Conservation (phyloP, 2,888 invertebrate genomes). For the Melanchra persicariae region DNA sequence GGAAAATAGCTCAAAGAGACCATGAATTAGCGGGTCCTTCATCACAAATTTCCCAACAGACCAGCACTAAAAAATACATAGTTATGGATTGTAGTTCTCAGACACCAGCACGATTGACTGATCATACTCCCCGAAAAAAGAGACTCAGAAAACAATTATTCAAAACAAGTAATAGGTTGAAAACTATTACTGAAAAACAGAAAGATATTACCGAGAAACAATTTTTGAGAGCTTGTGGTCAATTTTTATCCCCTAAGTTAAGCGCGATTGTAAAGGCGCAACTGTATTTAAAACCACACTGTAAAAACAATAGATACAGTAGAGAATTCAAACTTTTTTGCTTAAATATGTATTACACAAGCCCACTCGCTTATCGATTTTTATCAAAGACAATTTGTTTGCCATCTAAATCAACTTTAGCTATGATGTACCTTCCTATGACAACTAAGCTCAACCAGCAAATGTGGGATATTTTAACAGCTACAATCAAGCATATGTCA, state of each 20-base stretch:
- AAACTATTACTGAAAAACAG: conserved; percentile 2
- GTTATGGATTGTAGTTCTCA: conserved; percentile 23
- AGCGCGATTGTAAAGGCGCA: conserved; percentile 38
- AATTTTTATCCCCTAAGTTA: conserved; percentile 35
- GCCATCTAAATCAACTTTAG: conserved; percentile 28
- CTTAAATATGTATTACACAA: conserved; percentile 43
- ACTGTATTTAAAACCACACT: conserved; percentile 26
- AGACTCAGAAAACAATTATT: conserved; percentile 14
- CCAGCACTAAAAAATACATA: conserved; percentile 2
- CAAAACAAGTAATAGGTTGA: conserved; percentile 13
- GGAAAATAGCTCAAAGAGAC: conserved; percentile 2
- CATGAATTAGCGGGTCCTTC: conserved; percentile 13
- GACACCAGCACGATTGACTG: conserved; percentile 31
- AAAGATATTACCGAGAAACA: conserved; percentile 18
- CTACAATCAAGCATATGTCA: conserved; percentile 29
- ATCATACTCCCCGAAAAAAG: conserved; percentile 26
- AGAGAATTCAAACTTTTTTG: conserved; percentile 32
- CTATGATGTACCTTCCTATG: conserved; percentile 26
- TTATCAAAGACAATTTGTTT: conserved; percentile 44
- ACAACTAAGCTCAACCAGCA: conserved; percentile 18
- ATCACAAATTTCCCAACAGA: conserved; percentile 8
- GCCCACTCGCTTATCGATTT: conserved; percentile 38
- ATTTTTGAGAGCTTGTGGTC: conserved; percentile 34
- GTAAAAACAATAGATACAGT: conserved; percentile 8
- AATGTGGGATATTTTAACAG: conserved; percentile 24